Base-by-base conservation (phyloP, 2,888 invertebrate genomes). In the Fragum whitleyi region DNA sequence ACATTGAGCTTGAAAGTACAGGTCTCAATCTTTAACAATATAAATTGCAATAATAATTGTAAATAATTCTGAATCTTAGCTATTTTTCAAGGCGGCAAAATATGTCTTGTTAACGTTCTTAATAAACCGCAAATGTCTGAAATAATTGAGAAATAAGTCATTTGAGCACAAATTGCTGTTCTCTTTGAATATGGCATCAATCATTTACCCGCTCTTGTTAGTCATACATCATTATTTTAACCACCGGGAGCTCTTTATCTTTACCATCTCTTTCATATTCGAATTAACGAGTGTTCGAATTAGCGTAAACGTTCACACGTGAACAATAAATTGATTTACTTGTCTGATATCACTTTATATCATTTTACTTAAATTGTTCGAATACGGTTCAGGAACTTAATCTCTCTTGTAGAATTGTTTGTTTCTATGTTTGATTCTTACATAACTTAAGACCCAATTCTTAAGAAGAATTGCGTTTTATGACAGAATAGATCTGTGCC, bases 61-160 rank as follows among this genome's bases (percentile, higher is more conserved):
- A 36, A 3, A 36, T 36, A 6, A 36, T 36, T 36, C 47, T 14
- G 47, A 47, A 47, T n/a, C 16, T 2, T 39, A 9, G 14, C 39
- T 9, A 39, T 39, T 39, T 39, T 39, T 39, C 39, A 39, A 39
- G 14, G 39, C 39, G 19, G 14, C 5, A 19, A 14, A 47, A 9
- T n/a, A 47, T 47, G n/a, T 19, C 47, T 47, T 14, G 19, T 47
- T 19, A 47, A 14, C 14, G n/a, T n/a, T 47, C 7, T 47, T 47
- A 47, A 47, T 47, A 47, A 47, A 16, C 47, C 47, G 47, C 47
- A 47, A 47, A 47, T 47, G 47, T 47, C 47, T 47, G 47, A 47
- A 47, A 47, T 47, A 47, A 47, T 47, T 47, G 47, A 47, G 47
- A 47, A 47, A 47, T 47, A 47, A 47, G 47, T 47, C 47, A 47